phyloP scores from a whole-genome alignment of 2,888 invertebrate genomes.

The Nymphalis c-album region DNA sequence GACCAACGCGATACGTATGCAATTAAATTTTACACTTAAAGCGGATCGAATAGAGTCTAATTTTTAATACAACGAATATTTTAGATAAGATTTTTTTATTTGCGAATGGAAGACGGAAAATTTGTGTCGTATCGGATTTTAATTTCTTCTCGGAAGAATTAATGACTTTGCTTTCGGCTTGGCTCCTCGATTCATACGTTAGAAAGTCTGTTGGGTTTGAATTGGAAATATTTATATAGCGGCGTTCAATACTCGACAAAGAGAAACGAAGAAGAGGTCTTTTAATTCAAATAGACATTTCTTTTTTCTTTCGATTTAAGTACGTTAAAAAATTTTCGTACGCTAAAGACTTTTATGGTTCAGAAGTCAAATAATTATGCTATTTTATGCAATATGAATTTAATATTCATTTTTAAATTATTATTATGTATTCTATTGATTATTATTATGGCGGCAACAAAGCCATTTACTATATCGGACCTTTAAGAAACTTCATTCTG shows the following conservation, averaged over 20 bases:
- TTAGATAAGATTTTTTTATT: conserved; percentile 37
- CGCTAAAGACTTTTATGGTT: not conserved
- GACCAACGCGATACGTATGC: conserved; percentile 35
- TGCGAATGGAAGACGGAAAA: conserved; percentile 57
- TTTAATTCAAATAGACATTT: conserved; percentile 12
- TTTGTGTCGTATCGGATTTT: conserved; percentile 80
- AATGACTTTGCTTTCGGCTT: conserved; percentile 71
- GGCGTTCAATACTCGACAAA: conserved; percentile 22
- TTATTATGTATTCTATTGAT: not conserved
- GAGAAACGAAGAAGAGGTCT: conserved; percentile 2
- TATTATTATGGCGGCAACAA: too few species aligned
- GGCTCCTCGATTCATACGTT: conserved; percentile 63
- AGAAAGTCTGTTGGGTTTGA: conserved; percentile 56
- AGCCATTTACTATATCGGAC: too few species aligned
- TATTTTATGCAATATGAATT: too few species aligned
- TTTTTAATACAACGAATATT: conserved; percentile 22
- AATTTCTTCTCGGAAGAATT: conserved; percentile 76
- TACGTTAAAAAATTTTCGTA: too few species aligned
- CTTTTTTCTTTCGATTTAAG: conserved; percentile 4
- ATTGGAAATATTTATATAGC: conserved; percentile 46
- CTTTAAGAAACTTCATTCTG: too few species aligned
- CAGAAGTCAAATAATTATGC: not conserved
- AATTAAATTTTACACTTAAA: conserved; percentile 40
- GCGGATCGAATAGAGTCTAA: conserved; percentile 21
- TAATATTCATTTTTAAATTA: not conserved